Base-by-base conservation (phyloP, 2,113 vertebrate genomes). In the Lepus timidus region DNA sequence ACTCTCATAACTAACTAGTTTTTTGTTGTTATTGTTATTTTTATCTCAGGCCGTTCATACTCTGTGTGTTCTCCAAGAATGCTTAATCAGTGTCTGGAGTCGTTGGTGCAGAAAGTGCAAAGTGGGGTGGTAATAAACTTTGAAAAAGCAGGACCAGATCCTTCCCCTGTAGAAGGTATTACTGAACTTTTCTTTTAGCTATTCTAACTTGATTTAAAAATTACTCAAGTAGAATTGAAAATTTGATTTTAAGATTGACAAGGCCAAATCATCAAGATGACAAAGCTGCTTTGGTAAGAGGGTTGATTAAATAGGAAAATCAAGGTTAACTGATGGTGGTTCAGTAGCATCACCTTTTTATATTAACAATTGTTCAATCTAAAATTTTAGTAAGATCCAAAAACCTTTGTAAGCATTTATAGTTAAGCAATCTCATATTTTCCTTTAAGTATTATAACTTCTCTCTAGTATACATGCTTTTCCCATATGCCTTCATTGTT, bases 41-140 rank as follows among this genome's bases (percentile, higher is more conserved):
- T 96, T 0, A 0, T 98, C 97, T 74, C 96, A 99, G 99, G 99
- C 67, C 99, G 99, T 22, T 99, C 99, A 2, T 99, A 99, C 91
- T 99, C 99, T 58, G 99, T 99, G 4, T 99, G 99, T 95, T 99
- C 99, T 64, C 99, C 99, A 98, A 98, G 99, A 78, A 99, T 99
- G 99, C 98, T 99, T 96, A 99, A 99, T 98, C 99, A 99, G 94
- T 99, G 99, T 98, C 98, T 99, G 96, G 99, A 99, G 97, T 99
- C 99, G 83, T 97, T 99, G 97, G 99, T 99, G 96, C 99, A 99
- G 98, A 99, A 99, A 97, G 99, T 99, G 92, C 99, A 99, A 96
- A 99, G 99, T 94, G 99, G 99, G 78, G 99, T 99, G 78, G 99
- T 99, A 84, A 99, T 99, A 94, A 99, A 99, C 97, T 99, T 99